Base-by-base conservation (phyloP, 2,797 vertebrate genomes). In the Caiman crocodilus region DNA sequence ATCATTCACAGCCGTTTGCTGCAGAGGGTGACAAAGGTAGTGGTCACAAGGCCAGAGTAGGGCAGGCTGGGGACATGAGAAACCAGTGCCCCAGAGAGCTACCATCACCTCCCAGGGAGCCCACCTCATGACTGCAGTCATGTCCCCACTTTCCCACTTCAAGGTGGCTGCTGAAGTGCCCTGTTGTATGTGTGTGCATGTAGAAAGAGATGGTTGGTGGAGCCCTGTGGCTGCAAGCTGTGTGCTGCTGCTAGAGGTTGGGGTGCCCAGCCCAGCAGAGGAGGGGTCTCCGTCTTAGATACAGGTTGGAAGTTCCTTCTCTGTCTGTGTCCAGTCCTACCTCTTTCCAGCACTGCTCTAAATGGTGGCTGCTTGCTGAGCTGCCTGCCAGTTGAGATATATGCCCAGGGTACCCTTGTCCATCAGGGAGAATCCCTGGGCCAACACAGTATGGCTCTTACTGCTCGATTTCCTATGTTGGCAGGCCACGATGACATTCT, bases 401-500 rank as follows among this genome's bases (percentile, higher is more conserved):
- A 80, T 26, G 61, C 35, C 60, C 64, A 28, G 56, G 20, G 28
- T 25, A n/a, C 60, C 17, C 32, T 78, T 56, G 30, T 12, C 18
- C 25, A 10, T n/a, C 57, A 23, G 56, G 9, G 23, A 15, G 5
- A 18, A 4, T 32, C 61, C 50, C 76, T 7, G 3, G 28, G 3
- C 2, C 73, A 92, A n/a, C 81, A 90, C 58, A 69, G 65, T 13
- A 3, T 42, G 23, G 4, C 23, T 90, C 65, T 79, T 60, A 25
- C n/a, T 69, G 73, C 85, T 71, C 92, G 50, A 23, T 2, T 89
- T 94, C 13, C 56, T 63, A 76, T 58, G 18, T 75, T 94, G 17
- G 59, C 94, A 99, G 99, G 99, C 98, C 71, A 99, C 99, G 0
- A 96, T 99, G 96, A 97, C 97, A 6, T 99, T 99, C 98, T 99